Percentiles rank a stretch among this genome's conserved stretches.
Evolutionary conservation across 2,888 invertebrate species (phyloP).

Genomic region (Lycia hirtaria): DNA sequence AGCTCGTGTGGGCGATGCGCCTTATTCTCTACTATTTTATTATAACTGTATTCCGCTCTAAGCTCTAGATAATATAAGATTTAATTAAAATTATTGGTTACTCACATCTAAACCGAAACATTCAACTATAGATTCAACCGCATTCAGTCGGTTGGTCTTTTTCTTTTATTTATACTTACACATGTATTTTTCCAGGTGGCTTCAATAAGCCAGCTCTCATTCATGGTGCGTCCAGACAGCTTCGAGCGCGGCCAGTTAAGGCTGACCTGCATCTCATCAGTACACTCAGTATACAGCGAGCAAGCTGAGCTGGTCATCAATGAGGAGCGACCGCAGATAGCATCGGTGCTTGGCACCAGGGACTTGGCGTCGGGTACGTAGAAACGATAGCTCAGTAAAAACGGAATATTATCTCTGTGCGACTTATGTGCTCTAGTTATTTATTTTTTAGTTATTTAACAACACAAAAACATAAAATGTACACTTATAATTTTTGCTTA

Average conservation of each 20-base stretch:
- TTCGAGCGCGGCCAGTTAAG: constrained; percentile 88
- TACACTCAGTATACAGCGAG: constrained; percentile 88
- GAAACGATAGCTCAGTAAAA: not conserved
- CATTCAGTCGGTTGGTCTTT: too few species aligned
- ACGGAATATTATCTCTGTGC: not conserved
- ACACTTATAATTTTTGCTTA: too few species aligned
- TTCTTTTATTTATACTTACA: not conserved
- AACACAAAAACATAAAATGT: not conserved
- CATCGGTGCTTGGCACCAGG: constrained; percentile 89
- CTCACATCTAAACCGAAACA: too few species aligned
- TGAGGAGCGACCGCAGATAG: constrained; percentile 90
- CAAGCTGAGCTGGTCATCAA: constrained; percentile 87
- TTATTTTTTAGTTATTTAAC: not conserved
- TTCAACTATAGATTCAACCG: too few species aligned
- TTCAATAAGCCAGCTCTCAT: constrained; percentile 77
- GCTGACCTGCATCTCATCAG: constrained; percentile 87
- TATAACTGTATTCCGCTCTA: too few species aligned
- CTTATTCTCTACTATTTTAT: too few species aligned
- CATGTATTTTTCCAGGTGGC: constrained; percentile 60
- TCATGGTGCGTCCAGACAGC: constrained; percentile 86
- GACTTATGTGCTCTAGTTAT: not conserved
- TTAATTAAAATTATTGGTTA: too few species aligned
- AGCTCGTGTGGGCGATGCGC: too few species aligned
- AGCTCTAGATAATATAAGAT: too few species aligned
- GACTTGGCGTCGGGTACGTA: constrained; percentile 82